phyloP scores from a whole-genome alignment of 2,888 invertebrate species.

The Drosophila nigricruria region DNA sequence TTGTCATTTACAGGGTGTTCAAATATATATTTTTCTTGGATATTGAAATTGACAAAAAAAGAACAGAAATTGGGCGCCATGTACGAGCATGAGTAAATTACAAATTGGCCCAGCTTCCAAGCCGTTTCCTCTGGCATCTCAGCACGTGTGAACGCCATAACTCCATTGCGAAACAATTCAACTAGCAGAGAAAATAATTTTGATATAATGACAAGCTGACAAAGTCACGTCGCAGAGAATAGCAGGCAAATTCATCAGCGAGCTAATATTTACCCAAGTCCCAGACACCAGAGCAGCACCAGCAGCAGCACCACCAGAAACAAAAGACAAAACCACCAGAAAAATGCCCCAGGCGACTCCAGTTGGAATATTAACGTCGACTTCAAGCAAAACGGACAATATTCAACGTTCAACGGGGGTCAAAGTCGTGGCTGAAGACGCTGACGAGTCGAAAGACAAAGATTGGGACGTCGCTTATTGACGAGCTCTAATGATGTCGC shows the following conservation, averaged over 20 bases:
- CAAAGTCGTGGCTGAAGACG: neutral
- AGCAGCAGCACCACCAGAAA: slow-evolving; percentile 26
- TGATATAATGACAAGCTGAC: slow-evolving; percentile 70
- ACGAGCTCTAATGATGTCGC: slow-evolving; percentile 67
- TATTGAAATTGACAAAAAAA: slow-evolving; percentile 2
- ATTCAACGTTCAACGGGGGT: neutral
- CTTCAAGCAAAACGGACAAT: slow-evolving; percentile 21
- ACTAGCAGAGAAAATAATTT: slow-evolving; percentile 68
- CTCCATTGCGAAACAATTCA: slow-evolving; percentile 63
- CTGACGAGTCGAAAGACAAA: slow-evolving; percentile 12
- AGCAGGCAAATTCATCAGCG: slow-evolving; percentile 69
- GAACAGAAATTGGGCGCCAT: slow-evolving; percentile 23
- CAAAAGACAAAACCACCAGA: slow-evolving; percentile 36
- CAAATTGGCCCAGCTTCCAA: slow-evolving; percentile 60
- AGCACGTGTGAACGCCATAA: slow-evolving; percentile 66
- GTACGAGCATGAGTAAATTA: slow-evolving; percentile 61
- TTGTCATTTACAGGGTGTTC: slow-evolving; percentile 18
- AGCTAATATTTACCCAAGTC: slow-evolving; percentile 61
- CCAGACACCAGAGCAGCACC: slow-evolving; percentile 38
- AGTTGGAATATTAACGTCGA: slow-evolving; percentile 26
- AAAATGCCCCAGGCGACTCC: slow-evolving; percentile 54
- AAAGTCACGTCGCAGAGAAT: slow-evolving; percentile 73
- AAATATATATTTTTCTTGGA: slow-evolving; percentile 9
- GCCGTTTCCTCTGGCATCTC: slow-evolving; percentile 30
- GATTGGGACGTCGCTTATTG: slow-evolving; percentile 47